Percentiles rank a stretch among this genome's conserved stretches.
Evolutionary conservation across 1,140 invertebrate species (phyloP).

Genomic region (Eueides isabella): DNA sequence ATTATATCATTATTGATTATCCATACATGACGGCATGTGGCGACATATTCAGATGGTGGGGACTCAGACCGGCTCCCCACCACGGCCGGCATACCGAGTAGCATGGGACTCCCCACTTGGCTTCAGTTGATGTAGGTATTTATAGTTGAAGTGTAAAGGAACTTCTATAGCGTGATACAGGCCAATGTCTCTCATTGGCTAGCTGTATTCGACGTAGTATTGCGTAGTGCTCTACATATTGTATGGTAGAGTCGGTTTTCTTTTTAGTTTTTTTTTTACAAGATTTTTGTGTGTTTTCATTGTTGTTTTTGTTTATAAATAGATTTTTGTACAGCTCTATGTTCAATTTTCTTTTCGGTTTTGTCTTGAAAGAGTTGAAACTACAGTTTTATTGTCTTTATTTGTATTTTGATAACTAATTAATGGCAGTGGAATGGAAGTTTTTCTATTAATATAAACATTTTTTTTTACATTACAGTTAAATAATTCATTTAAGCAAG

Average conservation of each 20-base stretch:
- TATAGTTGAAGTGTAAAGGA: constrained; percentile 41
- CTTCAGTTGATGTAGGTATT: constrained; percentile 33
- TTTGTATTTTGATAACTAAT: too few species aligned
- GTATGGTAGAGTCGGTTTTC: constrained; percentile 2
- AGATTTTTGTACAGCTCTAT: not conserved
- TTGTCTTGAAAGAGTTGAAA: too few species aligned
- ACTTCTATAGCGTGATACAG: constrained; percentile 55
- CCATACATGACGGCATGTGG: constrained; percentile 58
- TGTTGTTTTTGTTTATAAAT: not conserved
- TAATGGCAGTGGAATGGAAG: not conserved
- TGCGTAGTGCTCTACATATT: not conserved
- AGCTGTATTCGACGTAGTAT: not conserved
- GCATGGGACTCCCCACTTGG: constrained; percentile 50
- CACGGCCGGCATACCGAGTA: constrained; percentile 61
- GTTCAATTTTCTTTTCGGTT: not conserved
- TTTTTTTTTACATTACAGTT: not conserved
- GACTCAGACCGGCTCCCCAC: constrained; percentile 56
- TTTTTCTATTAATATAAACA: not conserved
- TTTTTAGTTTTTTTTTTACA: not conserved
- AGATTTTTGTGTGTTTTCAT: not conserved
- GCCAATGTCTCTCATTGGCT: constrained; percentile 45
- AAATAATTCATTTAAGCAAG: too few species aligned
- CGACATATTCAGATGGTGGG: constrained; percentile 60
- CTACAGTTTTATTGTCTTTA: too few species aligned
- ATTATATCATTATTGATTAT: constrained; percentile 48